Base-by-base conservation (phyloP, 1,140 invertebrate species). In the Formica exsecta region DNA sequence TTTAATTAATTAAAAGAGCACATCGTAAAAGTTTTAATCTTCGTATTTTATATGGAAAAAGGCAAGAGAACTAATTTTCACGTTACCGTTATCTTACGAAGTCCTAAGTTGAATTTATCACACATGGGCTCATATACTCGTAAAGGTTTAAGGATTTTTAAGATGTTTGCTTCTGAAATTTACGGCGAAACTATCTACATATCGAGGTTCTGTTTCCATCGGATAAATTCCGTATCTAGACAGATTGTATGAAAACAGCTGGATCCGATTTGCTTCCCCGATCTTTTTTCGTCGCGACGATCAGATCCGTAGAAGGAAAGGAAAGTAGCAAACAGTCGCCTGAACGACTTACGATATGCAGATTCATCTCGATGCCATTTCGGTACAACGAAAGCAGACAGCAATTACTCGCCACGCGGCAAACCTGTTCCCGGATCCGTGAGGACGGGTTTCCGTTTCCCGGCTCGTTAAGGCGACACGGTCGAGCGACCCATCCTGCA, bases 401-500 rank as follows among this genome's bases (percentile, higher is more conserved):
- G 48, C 74, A 87, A 89, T 89, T 88, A 89, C 87, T 74, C 44
- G 36, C 85, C 59, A 70, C 81, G 66, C 86, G 87, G 76, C 86
- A 92, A 92, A 92, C 91, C 90, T 81, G 91, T 91, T 92, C 87
- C 76, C 79, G 89, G 87, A 91, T 92, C 85, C 84, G 88, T 87
- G 87, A 91, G 91, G 90, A 92, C 90, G 80, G 87, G 89, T 92
- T 92, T 92, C 91, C 91, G 91, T 90, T 92, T 91, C 87, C 86
- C 90, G 89, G 65, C 91, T 92, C 84, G 91, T 91, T 92, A 92
- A 91, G 89, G 83, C 75, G 88, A 89, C 83, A 89, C 84, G 59
- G 73, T 51, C 66, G 62, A 71, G 13, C 68, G 81, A 32, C 71
- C 68, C 71, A 61, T 88, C 84, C 61, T 36, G 70, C 73, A 73